Evolutionary conservation across 2,113 vertebrate genomes (phyloP).

Genomic region (Alligator mississippiensis): DNA sequence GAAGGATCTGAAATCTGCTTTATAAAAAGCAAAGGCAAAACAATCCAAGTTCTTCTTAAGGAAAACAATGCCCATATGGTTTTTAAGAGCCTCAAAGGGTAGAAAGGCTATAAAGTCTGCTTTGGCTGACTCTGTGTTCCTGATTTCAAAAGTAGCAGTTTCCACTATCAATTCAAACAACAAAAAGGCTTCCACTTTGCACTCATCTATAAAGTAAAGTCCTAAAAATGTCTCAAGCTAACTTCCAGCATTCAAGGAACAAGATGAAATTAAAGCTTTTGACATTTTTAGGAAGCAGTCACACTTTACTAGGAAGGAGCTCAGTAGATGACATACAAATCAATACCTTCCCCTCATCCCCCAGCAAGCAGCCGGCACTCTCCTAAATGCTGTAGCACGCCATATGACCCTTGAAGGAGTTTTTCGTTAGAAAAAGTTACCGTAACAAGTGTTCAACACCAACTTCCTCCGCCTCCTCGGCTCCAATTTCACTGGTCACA

Average conservation of each 20-base stretch:
- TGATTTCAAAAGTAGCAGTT: background rate
- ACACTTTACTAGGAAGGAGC: background rate
- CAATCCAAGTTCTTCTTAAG: background rate
- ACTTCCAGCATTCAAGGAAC: background rate
- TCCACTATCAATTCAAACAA: background rate
- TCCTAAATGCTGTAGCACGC: background rate
- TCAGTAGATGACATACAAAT: background rate
- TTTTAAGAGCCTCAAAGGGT: background rate
- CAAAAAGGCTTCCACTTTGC: rapidly evolving
- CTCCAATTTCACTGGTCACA: conserved; percentile 98
- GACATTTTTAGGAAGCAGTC: background rate
- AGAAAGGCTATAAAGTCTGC: rapidly evolving
- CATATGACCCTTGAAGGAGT: rapidly evolving
- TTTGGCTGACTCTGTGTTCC: background rate
- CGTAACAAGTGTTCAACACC: conserved; percentile 97
- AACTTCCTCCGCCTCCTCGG: conserved; percentile 97
- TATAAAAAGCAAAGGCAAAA: background rate
- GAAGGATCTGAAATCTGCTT: background rate
- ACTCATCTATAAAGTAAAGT: background rate
- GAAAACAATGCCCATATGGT: background rate
- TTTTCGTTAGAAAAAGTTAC: conserved; percentile 59
- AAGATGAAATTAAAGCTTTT: rapidly evolving
- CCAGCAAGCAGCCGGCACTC: background rate
- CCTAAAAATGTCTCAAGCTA: rapidly evolving
- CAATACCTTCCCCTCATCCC: background rate